Conservation (phyloP, 2,888 invertebrate species). For the Cosmia trapezina region DNA sequence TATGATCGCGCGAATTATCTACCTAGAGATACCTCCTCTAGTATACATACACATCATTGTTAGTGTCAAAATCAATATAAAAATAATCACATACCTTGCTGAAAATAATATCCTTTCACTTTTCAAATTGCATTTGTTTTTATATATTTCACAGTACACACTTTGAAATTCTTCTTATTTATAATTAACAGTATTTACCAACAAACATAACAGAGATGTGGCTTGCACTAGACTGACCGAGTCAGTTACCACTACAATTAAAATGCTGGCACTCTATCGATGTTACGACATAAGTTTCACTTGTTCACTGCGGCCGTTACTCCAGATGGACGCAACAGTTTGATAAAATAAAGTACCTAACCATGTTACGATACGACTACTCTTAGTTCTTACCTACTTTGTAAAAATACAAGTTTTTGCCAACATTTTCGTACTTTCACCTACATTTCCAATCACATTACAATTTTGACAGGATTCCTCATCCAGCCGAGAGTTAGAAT, state of each 20-base stretch:
- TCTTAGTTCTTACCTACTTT: neutral
- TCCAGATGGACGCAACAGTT: slow-evolving; percentile 49
- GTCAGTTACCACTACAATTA: slow-evolving; percentile 45
- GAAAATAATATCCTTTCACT: slow-evolving; percentile 27
- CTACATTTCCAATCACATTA: neutral
- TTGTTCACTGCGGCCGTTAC: slow-evolving; percentile 42
- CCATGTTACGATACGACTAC: slow-evolving; percentile 13
- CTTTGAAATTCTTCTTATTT: neutral
- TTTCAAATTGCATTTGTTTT: neutral
- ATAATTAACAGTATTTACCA: slow-evolving; percentile 2
- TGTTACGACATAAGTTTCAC: slow-evolving; percentile 70
- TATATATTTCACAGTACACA: neutral
- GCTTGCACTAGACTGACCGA: slow-evolving; percentile 5
- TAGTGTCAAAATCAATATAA: neutral
- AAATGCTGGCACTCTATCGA: slow-evolving; percentile 37
- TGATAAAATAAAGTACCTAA: slow-evolving; percentile 39
- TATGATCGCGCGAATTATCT: neutral
- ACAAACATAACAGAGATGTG: neutral
- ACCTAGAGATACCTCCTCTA: neutral
- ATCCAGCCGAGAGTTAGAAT: neutral
- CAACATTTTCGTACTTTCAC: neutral
- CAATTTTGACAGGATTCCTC: slow-evolving; percentile 1
- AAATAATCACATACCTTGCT: slow-evolving; percentile 21
- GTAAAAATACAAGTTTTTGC: neutral
- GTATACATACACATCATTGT: neutral